These are phyloP conservation scores for Pseudorhiza aurosa DNA, from an alignment of 30 jellyfish, hydroid and myxozoan species.

Conservation along the genomic window DNA sequence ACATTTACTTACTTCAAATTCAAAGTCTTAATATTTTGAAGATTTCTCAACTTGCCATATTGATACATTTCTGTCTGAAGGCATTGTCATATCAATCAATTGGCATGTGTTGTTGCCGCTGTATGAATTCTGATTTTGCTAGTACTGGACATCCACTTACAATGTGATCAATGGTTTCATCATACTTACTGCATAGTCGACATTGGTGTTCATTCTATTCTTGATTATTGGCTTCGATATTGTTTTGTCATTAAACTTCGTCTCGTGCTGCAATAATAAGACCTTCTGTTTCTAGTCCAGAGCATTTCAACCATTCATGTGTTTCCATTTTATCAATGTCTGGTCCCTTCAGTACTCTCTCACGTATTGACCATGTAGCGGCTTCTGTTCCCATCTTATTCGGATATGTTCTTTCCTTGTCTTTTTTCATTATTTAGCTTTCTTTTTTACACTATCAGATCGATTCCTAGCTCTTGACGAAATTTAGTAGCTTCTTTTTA, in stretches of 20 bases:
- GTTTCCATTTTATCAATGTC: background rate
- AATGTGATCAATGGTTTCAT: constrained; percentile 25
- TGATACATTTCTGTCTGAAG: constrained; percentile 16
- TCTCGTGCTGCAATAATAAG: background rate
- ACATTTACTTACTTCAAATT: background rate
- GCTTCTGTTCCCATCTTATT: background rate
- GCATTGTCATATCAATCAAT: background rate
- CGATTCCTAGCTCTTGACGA: background rate
- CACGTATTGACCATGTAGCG: background rate
- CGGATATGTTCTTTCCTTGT: background rate
- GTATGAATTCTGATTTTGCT: constrained; percentile 19
- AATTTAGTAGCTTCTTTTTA: constrained; percentile 1
- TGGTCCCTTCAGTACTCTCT: background rate
- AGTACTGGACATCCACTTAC: constrained; percentile 14
- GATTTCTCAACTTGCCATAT: background rate
- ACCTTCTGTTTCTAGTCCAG: background rate
- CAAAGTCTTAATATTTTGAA: too few species aligned
- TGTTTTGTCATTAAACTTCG: constrained; percentile 10
- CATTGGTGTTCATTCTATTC: constrained; percentile 2
- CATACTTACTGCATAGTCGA: background rate
- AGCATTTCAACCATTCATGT: background rate
- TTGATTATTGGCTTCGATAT: background rate
- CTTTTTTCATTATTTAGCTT: background rate
- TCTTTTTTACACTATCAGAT: background rate
- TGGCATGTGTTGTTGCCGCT: background rate